Base-by-base conservation (phyloP, 2,888 invertebrate genomes). In the Lasioglossum oenotherae region DNA sequence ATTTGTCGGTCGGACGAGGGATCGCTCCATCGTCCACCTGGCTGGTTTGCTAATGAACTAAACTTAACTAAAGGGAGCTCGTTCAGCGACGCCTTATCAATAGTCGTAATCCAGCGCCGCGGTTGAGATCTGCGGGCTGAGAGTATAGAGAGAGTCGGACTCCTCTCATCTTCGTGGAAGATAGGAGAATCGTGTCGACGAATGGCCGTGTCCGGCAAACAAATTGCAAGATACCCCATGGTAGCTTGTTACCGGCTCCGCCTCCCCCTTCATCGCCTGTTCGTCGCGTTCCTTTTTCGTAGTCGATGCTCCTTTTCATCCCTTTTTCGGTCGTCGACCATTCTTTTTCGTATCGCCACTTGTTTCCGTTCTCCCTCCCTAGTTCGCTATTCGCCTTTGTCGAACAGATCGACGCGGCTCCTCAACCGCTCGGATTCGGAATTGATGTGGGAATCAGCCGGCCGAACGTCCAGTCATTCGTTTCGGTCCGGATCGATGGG, bases 121-220 rank as follows among this genome's bases (percentile, higher is more conserved):
- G 86, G 74, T 23, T 76, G 80, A 77, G 87, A 85, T 85, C 85
- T 79, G 82, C 75, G 85, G 85, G 76, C 86, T 74, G 82, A 44
- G 84, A 82, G 87, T 69, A 78, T 71, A 76, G 84, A 88, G 77
- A 76, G 84, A 88, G 91, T 88, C 91, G 92, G 91, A 92, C 90
- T 91, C 89, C 88, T 92, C 93, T 93, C 93, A 93, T 93, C 93
- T 92, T 92, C 87, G 87, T 88, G 89, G 90, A 92, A 94, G 94
- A 94, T 94, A 94, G 94, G 93, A 93, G 94, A 94, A 93, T 93
- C 93, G 91, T 87, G 93, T 93, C 93, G 94, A 95, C 93, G 95
- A 94, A 94, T 95, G 94, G 94, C 93, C 93, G 92, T 94, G 94
- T 93, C 94, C 91, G 92, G 94, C 94, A 95, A 95, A 95, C 95